These are phyloP conservation scores for Nomada lathburiana DNA, from an alignment of 2,888 invertebrate species.

Conservation along the genomic window DNA sequence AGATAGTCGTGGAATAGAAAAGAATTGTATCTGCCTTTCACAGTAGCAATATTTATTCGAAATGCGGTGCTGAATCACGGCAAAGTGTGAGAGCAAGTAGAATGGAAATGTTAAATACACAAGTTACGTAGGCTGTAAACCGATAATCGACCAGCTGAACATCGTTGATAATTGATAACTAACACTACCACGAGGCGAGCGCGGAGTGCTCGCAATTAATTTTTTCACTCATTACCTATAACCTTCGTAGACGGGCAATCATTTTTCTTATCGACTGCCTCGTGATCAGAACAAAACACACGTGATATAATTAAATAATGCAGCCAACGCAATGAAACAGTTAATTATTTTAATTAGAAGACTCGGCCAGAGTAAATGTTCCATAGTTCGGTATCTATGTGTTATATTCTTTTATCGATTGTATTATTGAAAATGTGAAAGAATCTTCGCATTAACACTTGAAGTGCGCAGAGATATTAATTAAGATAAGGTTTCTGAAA, in stretches of 20 bases:
- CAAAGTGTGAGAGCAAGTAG: not conserved
- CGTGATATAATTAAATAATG: not conserved
- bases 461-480: no score
- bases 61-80: not conserved
- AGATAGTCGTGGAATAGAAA: no score
- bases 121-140: constrained; percentile 18
- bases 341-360: not conserved
- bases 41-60: not conserved
- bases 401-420: not conserved
- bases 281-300: not conserved
- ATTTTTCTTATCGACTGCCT: not conserved
- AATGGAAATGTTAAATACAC: not conserved
- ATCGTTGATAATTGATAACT: constrained; percentile 45
- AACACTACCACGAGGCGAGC: not conserved
- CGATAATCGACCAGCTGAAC: constrained; percentile 36
- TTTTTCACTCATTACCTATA: not conserved
- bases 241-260: not conserved
- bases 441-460: no score
- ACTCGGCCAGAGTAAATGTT: no score
- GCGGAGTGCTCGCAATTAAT: not conserved
- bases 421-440: not conserved
- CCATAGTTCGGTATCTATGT: not conserved
- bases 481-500: no score
- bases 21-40: not conserved
- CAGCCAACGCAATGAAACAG: no score